Conservation (phyloP, 2,888 invertebrate species). For the Creontiades dilutus region DNA sequence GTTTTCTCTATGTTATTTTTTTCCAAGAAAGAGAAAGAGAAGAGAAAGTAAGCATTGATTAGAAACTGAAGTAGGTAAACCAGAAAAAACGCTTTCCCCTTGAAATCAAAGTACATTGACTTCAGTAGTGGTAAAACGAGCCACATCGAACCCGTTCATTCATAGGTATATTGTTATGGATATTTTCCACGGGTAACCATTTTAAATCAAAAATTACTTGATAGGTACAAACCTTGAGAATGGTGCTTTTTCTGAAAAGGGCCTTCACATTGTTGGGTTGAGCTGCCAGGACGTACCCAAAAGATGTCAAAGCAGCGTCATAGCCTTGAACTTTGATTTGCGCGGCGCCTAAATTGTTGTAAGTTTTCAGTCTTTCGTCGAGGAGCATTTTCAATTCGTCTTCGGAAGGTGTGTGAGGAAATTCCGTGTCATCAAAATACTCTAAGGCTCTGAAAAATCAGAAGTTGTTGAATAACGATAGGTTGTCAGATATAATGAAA, state of each 20-base stretch:
- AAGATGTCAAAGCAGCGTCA: conserved; percentile 90
- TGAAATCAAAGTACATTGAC: no score
- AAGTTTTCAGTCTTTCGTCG: conserved; percentile 90
- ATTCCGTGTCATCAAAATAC: conserved; percentile 82
- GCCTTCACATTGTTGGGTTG: conserved; percentile 95
- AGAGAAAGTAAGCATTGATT: no score
- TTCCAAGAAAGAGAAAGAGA: no score
- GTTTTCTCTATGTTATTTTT: no score
- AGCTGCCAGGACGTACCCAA: conserved; percentile 89
- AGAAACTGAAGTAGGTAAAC: no score
- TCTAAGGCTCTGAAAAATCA: conserved; percentile 84
- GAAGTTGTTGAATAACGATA: neutral
- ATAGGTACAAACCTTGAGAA: conserved; percentile 55
- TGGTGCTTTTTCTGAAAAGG: conserved; percentile 89
- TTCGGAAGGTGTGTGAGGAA: conserved; percentile 79
- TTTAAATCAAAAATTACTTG: no score
- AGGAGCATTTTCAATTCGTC: conserved; percentile 84
- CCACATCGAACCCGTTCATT: no score
- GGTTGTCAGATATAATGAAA: neutral
- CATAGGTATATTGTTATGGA: no score
- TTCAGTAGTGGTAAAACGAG: no score
- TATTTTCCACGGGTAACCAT: no score
- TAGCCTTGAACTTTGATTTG: conserved; percentile 93
- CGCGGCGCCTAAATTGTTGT: conserved; percentile 95
- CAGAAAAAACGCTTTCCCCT: no score